Base-by-base conservation (phyloP, 2,797 vertebrate species). In the Gobio occitaniae region DNA sequence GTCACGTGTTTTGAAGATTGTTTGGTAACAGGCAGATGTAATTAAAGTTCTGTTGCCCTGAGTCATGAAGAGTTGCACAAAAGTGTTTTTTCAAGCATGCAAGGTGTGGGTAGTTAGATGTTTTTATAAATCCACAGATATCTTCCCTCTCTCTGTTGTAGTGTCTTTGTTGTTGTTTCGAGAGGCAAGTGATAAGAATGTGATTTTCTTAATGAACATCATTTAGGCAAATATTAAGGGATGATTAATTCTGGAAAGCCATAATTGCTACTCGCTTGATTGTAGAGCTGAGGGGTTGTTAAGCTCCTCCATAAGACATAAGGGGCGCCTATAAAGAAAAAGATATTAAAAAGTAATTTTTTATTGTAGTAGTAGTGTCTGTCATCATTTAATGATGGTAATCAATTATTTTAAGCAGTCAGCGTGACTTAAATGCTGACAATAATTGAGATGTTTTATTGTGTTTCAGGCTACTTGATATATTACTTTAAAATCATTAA, bases 41-140 rank as follows among this genome's bases (percentile, higher is more conserved):
- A 77, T 59, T 77, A 15, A 56, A 77, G 59, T 78, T 63, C 15
- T 7, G 2, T 78, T 59, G 36, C 36, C 36, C 52, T 41, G 21
- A 65, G 77, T 79, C 77, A 50, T 79, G 21, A 17, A 47, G 36
- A 61, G 52, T 32, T 78, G n/a, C 59, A 32, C n/a, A 66, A 56
- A 77, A 48, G 10, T 19, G 13, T 78, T 69, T 13, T 10, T 25
- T 63, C 38, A 47, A 61, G 38, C 16, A 63, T 63, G 13, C 13
- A 29, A 44, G 16, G 56, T 63, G 76, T 29, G 76, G 41, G n/a
- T 48, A 6, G 29, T 78, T 61, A 1, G 63, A 66, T 3, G 3
- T n/a, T 16, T 10, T 12, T 75, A 54, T 56, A 1, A 2, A 54
- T 17, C 13, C 2, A 29, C 17, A 44, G 9, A 41, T 1, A 17